Evolutionary conservation across 2,888 invertebrate genomes (phyloP), one percentile per base, ranked within the genome.

Genomic region (Philaethria dido): DNA sequence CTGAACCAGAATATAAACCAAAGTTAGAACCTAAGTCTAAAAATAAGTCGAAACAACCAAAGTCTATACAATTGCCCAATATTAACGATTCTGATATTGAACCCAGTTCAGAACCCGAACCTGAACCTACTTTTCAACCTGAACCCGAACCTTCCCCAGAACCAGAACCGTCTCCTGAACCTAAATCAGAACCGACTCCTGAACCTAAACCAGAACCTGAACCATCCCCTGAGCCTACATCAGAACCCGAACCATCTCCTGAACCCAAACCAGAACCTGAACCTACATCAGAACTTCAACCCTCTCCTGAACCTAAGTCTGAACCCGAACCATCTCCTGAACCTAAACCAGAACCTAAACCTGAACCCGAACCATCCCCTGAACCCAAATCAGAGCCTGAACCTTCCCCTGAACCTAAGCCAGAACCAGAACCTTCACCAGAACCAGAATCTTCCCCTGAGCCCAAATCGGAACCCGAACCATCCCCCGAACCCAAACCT

Each of bases 11-110:
- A 55, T n/a, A 74, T 68, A 72, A 80, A 72, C 83, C 87, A 33
- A 81, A 89, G 65, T 89, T 94, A 72, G 73, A 80, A 71, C 83
- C 87, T 25, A 81, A 89, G 64, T 88, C 94, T 0, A 86, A 90
- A 74, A 81, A 78, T 14, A 78, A 82, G 66, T 77, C 83, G 82
- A 85, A 89, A 16, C 68, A 69, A 69, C 73, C 72, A 69, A 79
- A 83, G 87, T 79, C 88, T 1, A 84, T 57, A 29, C 66, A 89
- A 76, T 78, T 87, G 0, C 81, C 93, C 60, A 74, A 77, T 71
- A 71, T 80, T 0, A 78, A 83, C 67, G 82, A 86, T 73, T 82
- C 93, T 0, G 78, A 79, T 71, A 71, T 79, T 0, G 82, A 86
- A 70, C 22, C 39, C n/a, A 57, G n/a, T 57, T 57, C 39, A 57